Percentiles rank a stretch among this genome's conserved stretches.
Conservation (phyloP, 2,888 invertebrate species). For the Dryococelus australis region DNA sequence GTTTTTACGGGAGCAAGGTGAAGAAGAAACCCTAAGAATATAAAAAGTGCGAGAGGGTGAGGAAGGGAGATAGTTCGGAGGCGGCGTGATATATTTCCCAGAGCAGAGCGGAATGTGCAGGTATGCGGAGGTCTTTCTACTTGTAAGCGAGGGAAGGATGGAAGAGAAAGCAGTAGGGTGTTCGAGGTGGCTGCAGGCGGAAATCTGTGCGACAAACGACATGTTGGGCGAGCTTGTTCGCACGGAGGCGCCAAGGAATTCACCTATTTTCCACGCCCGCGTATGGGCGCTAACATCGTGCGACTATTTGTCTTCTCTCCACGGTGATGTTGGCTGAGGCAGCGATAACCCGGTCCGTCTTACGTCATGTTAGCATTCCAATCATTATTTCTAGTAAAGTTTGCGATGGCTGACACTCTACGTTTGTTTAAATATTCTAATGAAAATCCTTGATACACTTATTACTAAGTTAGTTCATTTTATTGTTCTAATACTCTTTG, state of each 20-base stretch:
- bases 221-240: background rate
- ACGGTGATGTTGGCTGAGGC: no score
- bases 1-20: background rate
- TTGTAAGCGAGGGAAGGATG: background rate
- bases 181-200: background rate
- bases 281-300: background rate
- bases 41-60: background rate
- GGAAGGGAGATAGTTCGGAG: background rate
- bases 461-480: no score
- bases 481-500: no score
- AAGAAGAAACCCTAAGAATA: background rate
- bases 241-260: no score
- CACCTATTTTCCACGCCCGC: background rate
- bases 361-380: no score
- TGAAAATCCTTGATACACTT: no score
- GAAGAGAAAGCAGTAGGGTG: background rate
- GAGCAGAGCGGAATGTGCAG: background rate
- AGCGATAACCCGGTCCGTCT: no score
- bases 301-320: background rate
- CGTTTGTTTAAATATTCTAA: no score
- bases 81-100: background rate
- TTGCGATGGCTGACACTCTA: no score
- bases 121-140: background rate
- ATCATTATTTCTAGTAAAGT: no score
- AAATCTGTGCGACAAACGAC: background rate